Evolutionary conservation across 2,113 vertebrate genomes (phyloP).

Genomic region (Phyllostomus hastatus): DNA sequence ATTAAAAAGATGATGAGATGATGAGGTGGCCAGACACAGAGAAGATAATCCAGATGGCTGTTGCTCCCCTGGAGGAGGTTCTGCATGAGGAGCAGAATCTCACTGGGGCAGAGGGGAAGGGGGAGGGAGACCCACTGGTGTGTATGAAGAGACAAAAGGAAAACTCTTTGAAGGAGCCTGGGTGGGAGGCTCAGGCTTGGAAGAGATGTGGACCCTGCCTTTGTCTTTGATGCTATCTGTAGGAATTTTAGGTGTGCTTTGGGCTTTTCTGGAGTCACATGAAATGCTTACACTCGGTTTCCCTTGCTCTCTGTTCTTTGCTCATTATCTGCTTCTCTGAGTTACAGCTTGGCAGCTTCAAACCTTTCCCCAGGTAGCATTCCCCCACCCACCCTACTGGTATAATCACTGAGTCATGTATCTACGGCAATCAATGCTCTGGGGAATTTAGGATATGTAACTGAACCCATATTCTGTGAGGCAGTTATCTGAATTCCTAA

Average conservation of each 20-base stretch:
- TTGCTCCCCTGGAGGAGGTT: accelerated
- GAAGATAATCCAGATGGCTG: background rate
- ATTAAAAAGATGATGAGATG: background rate
- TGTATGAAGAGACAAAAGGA: background rate
- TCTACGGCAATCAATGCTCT: background rate
- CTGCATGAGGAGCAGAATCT: too few species aligned
- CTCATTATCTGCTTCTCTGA: background rate
- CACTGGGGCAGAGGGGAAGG: background rate
- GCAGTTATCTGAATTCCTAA: background rate
- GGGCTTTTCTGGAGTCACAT: background rate
- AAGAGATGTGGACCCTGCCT: background rate
- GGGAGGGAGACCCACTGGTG: background rate
- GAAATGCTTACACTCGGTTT: background rate
- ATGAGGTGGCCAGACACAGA: background rate
- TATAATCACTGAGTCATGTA: background rate
- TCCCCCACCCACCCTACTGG: background rate
- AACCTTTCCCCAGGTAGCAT: background rate
- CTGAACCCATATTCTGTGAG: background rate
- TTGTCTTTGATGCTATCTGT: background rate
- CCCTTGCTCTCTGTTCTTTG: background rate
- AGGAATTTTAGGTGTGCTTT: background rate
- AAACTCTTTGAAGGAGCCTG: background rate
- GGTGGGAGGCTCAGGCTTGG: background rate
- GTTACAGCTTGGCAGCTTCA: background rate
- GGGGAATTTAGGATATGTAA: background rate